A percentile compares a stretch with the other conserved stretches of the same genome.
Conservation (phyloP, 2,113 vertebrate species). For the Megaleporinus macrocephalus region DNA sequence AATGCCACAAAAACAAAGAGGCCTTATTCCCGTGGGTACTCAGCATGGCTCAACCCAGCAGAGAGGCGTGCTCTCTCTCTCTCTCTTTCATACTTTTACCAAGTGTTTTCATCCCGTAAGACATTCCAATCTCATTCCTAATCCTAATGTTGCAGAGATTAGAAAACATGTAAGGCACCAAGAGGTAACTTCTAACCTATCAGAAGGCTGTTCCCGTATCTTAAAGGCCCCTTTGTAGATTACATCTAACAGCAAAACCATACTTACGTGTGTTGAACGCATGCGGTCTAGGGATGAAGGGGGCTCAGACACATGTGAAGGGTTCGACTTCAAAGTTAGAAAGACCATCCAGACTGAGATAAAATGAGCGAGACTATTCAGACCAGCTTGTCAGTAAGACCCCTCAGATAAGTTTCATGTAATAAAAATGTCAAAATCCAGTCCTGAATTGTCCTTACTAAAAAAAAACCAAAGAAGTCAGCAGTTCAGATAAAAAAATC, state of each 20-base stretch:
- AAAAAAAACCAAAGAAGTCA: too few species aligned
- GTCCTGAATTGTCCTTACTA: too few species aligned
- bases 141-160: conserved; percentile 30
- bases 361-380: neutral
- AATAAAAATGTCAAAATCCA: too few species aligned
- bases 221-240: conserved; percentile 38
- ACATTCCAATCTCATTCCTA: conserved; percentile 25
- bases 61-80: conserved; percentile 10
- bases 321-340: neutral
- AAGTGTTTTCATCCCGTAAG: conserved; percentile 5
- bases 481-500: too few species aligned
- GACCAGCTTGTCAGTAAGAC: too few species aligned
- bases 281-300: too few species aligned
- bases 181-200: conserved; percentile 23
- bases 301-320: neutral
- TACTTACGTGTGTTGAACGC: conserved; percentile 19
- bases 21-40: conserved; percentile 9
- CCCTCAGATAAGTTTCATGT: too few species aligned
- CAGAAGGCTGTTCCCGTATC: conserved; percentile 9
- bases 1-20: conserved; percentile 42
- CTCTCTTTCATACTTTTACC: neutral
- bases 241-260: conserved; percentile 26
- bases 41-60: neutral
- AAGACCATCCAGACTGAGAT: neutral
- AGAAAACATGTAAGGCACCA: conserved; percentile 22